These are phyloP conservation scores for Temnothorax rugatulus DNA, from an alignment of 2,888 invertebrate species.

Conservation along the genomic window DNA sequence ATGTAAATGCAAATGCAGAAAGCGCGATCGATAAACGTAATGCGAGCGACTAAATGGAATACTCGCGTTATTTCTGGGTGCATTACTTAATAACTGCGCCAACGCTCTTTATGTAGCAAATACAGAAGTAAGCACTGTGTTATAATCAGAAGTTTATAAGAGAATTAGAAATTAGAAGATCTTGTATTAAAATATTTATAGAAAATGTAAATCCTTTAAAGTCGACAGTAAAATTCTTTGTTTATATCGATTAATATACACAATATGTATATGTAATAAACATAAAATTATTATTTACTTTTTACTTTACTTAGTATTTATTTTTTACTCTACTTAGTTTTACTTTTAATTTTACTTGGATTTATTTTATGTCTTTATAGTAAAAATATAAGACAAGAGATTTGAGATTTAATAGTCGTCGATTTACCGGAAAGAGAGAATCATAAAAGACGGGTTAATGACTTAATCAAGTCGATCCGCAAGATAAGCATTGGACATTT, in stretches of 20 bases:
- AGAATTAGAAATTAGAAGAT: not conserved
- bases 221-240: not conserved
- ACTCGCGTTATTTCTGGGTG: not conserved
- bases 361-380: not conserved
- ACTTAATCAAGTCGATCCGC: constrained; percentile 13
- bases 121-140: not conserved
- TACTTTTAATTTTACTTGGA: not conserved
- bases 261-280: not conserved
- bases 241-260: not conserved
- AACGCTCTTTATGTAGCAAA: not conserved
- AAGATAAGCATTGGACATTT: constrained; percentile 15
- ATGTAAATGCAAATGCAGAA: constrained; percentile 29
- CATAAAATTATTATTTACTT: not conserved
- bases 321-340: not conserved
- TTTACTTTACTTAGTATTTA: not conserved
- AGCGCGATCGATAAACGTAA: constrained; percentile 8
- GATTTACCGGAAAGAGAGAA: not conserved
- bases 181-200: not conserved
- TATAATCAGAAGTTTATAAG: constrained; percentile 15
- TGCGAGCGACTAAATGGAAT: constrained; percentile 15
- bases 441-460: constrained; percentile 12
- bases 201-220: not conserved
- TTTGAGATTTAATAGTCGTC: not conserved
- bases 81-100: constrained; percentile 1
- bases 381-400: not conserved